Base-by-base conservation (phyloP, 2,113 vertebrate genomes). In the Clinocottus analis region DNA sequence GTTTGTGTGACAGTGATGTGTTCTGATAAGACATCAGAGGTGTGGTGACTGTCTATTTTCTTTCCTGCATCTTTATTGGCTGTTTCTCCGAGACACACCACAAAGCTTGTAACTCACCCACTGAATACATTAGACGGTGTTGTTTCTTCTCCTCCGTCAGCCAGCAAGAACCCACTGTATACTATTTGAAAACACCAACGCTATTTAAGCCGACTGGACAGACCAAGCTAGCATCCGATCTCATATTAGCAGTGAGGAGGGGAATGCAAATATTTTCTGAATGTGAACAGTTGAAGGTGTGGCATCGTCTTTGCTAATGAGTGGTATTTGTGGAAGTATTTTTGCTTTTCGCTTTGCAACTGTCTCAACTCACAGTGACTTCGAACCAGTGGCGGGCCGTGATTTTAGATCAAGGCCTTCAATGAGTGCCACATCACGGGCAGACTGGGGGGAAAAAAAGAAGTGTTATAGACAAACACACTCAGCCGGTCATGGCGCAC, bases 11-110 rank as follows among this genome's bases (percentile, higher is more conserved):
- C 80, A 75, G 77, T 78, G 85, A 87, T 87, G 77, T 91, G 82
- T 87, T 86, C 68, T 75, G 85, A 88, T 88, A 85, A 90, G 84
- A 90, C 84, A 85, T 86, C 84, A 86, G 82, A 90, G 77, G 82
- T 87, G 85, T 83, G 83, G 79, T 80, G 68, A 72, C 79, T 80
- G 83, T 85, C 74, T 79, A 70, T 82, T 87, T 85, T 82, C 61
- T 86, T 60, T 75, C 75, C 73, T 79, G 58, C 74, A 70, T 84
- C 59, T 79, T 77, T 85, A 65, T 80, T 53, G n/a, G 51, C 68
- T 84, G 69, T 59, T 80, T 56, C 77, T 80, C 75, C 56, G 73
- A 62, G 63, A 72, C 56, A 53, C 53, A 64, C 29, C 73, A 68
- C 62, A 77, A 73, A 41, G 43, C 73, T 56, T 60, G 4, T 72